phyloP scores from a whole-genome alignment of 2,113 vertebrate genomes.

The Chamaetylas fuelleborni region DNA sequence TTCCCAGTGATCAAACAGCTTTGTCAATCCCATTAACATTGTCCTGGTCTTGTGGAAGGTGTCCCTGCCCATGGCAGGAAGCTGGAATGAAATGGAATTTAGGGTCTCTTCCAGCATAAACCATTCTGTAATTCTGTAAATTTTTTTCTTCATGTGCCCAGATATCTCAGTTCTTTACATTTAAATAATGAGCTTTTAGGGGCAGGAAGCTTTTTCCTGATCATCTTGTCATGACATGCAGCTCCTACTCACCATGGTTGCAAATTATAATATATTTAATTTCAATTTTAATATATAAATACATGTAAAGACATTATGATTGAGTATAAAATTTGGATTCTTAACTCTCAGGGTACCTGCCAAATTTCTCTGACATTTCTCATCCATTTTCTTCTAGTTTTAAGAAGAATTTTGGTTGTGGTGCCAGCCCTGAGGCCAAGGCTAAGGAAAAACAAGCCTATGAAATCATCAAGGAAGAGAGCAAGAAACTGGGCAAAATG shows the following conservation, averaged over 20 bases:
- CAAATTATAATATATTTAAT: neutral
- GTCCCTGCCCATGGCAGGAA: neutral
- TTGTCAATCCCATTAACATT: neutral
- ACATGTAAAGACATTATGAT: neutral
- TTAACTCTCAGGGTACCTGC: neutral
- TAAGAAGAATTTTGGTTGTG: slow-evolving; percentile 81
- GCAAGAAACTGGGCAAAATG: slow-evolving; percentile 80
- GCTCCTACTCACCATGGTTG: neutral
- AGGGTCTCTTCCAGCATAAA: neutral
- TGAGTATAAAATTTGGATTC: neutral
- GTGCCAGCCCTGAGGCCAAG: neutral
- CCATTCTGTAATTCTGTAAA: too few relatives aligned
- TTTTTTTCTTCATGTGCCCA: neutral
- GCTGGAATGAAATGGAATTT: neutral
- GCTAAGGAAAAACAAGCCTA: slow-evolving; percentile 71
- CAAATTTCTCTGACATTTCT: neutral
- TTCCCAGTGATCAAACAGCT: neutral
- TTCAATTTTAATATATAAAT: neutral
- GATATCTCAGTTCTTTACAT: neutral
- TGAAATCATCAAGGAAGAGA: slow-evolving; percentile 74
- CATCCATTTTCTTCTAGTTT: slow-evolving; percentile 71
- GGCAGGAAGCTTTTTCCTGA: neutral
- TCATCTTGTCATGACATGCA: neutral
- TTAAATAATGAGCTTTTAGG: neutral
- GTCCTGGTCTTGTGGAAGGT: neutral